Evolutionary conservation across 2,797 vertebrate genomes (phyloP), one percentile per base, ranked within the genome.

Genomic region (Clarias pachynema): DNA sequence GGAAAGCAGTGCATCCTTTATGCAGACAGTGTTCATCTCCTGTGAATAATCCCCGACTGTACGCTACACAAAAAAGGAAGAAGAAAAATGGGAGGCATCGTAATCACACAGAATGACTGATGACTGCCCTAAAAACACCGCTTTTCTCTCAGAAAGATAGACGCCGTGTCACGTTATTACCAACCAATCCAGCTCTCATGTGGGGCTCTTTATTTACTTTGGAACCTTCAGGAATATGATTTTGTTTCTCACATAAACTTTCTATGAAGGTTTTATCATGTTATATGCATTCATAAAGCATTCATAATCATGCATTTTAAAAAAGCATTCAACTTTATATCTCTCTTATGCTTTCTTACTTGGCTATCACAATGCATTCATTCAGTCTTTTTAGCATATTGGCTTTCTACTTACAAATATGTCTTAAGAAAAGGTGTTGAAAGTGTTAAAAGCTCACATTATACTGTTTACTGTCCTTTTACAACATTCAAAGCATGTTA

Each of bases 71-170:
- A 83, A 87, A 85, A 79, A 16, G 22, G 66, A 57, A 40, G 60
- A 49, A 85, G 84, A 87, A 83, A 88, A 89, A 87, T 88, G 85
- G 82, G 87, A 82, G 68, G 80, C 85, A 77, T 84, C 77, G 44
- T 85, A 85, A 87, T 87, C 78, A 66, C 85, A 74, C 12, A 68
- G 81, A 78, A 73, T 84, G 85, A 85, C 77, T 60, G 75, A 87
- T 88, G 84, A 74, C 77, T 83, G 83, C 34, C 79, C 82, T 82
- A 82, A 86, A 84, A 73, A 81, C 53, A 59, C 59, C 4, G 37
- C 56, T 79, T 63, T 62, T 63, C 57, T 37, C 75, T 56, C 63
- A 2, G 53, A 74, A 31, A 16, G 44, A 85, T 44, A 83, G 83
- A 70, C 34, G 22, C 26, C 37, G 10, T 29, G 31, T 40, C 29